Evolutionary conservation across 2,113 vertebrate genomes (phyloP), one percentile per base, ranked within the genome.

Genomic region (Zosterops japonicus): DNA sequence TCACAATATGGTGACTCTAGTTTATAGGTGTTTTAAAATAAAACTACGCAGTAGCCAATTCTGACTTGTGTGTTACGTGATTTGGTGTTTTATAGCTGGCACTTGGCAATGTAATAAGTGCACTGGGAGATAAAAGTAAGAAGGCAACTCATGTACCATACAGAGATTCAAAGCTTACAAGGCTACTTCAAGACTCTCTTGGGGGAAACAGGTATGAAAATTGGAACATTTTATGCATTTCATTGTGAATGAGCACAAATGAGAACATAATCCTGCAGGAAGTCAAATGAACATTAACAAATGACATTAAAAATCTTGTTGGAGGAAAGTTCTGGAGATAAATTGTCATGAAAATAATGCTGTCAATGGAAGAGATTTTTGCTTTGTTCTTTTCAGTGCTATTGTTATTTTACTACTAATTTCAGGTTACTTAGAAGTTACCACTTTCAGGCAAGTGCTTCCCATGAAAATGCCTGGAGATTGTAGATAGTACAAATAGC

Each of bases 21-120:
- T 27, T 93, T 56, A 20, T 56, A 77, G 22, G 9, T 80, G 14
- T 29, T 91, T 83, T 18, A n/a, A 87, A 65, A 52, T 29, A 69
- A 89, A 89, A 20, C 24, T 85, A 9, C 28, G 57, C 29, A 13
- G 64, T 44, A 86, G 42, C 11, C 41, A 31, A 33, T 72, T 72
- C 11, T 92, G 91, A 95, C 29, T 65, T 71, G 29, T 55, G 11
- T 7, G 1, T 91, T 91, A 15, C 0, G 2, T 81, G 33, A 70
- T 68, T 91, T 96, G 85, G 29, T 95, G 24, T 97, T 90, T 95
- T 96, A 47, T 61, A 99, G 99, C 97, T 99, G 50, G 99, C 99
- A 63, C 97, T 99, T 96, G 99, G 99, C 90, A 99, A 99, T 50
- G 99, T 99, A 50, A 99, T 99, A 97, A 99, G 99, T 64, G 99